Conservation (phyloP, 2,113 vertebrate genomes). For the Microtus ochrogaster region DNA sequence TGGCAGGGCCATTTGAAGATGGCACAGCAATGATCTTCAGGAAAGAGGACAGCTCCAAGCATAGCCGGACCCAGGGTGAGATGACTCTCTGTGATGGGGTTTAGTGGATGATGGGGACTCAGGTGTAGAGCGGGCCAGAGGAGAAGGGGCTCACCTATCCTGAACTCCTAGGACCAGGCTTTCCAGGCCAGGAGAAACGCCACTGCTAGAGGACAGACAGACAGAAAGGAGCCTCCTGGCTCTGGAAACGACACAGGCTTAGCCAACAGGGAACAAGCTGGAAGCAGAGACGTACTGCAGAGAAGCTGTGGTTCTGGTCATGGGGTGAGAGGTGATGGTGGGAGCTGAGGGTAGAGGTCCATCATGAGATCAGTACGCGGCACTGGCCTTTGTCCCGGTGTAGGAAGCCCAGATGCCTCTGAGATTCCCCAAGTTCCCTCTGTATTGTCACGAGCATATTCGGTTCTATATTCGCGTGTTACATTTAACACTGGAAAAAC, state of each 20-base stretch:
- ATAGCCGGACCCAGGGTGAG: too few species aligned
- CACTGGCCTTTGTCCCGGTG: neutral
- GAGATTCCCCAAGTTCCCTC: neutral
- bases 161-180: neutral
- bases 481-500: neutral
- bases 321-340: neutral
- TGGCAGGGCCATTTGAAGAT: neutral
- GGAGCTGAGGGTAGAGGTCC: neutral
- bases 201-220: neutral
- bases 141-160: neutral
- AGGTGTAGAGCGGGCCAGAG: neutral
- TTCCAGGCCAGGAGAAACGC: neutral
- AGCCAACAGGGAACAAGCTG: neutral
- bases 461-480: neutral
- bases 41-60: accelerated
- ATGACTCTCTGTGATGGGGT: accelerated
- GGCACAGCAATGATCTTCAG: neutral
- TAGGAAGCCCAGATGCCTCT: neutral
- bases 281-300: neutral
- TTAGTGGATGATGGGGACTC: accelerated
- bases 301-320: neutral
- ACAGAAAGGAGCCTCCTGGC: too few species aligned
- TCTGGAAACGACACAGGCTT: too few species aligned
- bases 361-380: too few species aligned
- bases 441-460: neutral